These are phyloP conservation scores for Maconellicoccus hirsutus DNA, from an alignment of 1,140 invertebrate species.

Conservation along the genomic window DNA sequence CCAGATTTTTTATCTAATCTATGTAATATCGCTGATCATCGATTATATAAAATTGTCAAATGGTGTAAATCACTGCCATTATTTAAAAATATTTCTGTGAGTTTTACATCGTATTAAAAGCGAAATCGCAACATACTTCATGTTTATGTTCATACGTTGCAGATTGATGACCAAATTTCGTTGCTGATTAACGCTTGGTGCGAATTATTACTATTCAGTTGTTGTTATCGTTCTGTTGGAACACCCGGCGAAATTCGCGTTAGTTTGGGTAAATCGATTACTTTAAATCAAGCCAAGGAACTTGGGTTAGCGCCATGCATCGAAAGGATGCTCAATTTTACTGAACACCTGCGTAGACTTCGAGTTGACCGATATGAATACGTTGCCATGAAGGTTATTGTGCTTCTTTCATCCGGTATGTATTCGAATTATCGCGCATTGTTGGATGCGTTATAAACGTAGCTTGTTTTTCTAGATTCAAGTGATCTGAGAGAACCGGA, in stretches of 20 bases:
- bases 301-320: conserved; percentile 68
- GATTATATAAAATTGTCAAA: conserved; percentile 94
- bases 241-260: conserved; percentile 77
- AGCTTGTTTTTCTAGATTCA: conserved; percentile 49
- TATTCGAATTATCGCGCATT: background rate
- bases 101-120: background rate
- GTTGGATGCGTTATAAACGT: background rate
- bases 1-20: conserved; percentile 70
- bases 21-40: conserved; percentile 86
- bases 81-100: conserved; percentile 88
- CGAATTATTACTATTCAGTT: conserved; percentile 83
- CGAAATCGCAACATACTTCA: no score
- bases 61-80: conserved; percentile 96
- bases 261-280: conserved; percentile 61
- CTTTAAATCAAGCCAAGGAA: conserved; percentile 56
- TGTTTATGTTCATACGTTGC: conserved; percentile 27
- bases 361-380: conserved; percentile 94
- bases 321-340: conserved; percentile 86
- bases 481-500: conserved; percentile 82
- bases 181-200: conserved; percentile 96
- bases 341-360: conserved; percentile 76
- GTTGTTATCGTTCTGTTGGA: conserved; percentile 76
- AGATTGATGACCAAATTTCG: conserved; percentile 94
- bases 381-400: conserved; percentile 89
- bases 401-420: conserved; percentile 82